Evolutionary conservation across 2,113 vertebrate species (phyloP).

Genomic region (Elachura formosa): DNA sequence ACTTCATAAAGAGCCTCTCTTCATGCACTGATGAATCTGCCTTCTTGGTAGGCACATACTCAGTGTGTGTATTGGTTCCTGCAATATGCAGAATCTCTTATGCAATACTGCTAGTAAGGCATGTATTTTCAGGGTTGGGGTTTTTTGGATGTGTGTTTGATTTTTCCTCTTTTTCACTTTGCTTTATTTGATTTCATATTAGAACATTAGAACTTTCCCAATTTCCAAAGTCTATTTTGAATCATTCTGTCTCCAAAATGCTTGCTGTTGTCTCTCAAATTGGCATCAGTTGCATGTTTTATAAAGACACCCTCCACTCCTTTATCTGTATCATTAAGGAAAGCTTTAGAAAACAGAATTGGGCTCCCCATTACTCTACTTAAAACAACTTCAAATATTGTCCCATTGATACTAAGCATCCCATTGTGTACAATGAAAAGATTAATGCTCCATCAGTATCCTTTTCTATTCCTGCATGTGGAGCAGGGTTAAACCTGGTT

Average conservation of each 20-base stretch:
- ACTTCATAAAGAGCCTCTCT: background rate
- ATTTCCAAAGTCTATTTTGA: background rate
- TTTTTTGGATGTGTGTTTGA: accelerated
- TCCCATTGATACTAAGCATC: accelerated
- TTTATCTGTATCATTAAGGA: background rate
- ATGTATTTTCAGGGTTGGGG: background rate
- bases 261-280: background rate
- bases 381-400: background rate
- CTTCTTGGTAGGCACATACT: background rate
- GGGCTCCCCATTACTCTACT: background rate
- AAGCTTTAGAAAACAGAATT: background rate
- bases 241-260: background rate
- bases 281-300: background rate
- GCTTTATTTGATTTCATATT: background rate
- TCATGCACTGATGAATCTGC: background rate
- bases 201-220: background rate
- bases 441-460: background rate
- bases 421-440: background rate
- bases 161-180: background rate
- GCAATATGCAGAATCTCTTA: background rate
- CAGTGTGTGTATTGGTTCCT: background rate
- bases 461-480: accelerated
- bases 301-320: background rate
- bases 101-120: background rate
- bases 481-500: background rate